phyloP scores from a whole-genome alignment of 2,888 invertebrate genomes.

The Lasius platythorax region DNA sequence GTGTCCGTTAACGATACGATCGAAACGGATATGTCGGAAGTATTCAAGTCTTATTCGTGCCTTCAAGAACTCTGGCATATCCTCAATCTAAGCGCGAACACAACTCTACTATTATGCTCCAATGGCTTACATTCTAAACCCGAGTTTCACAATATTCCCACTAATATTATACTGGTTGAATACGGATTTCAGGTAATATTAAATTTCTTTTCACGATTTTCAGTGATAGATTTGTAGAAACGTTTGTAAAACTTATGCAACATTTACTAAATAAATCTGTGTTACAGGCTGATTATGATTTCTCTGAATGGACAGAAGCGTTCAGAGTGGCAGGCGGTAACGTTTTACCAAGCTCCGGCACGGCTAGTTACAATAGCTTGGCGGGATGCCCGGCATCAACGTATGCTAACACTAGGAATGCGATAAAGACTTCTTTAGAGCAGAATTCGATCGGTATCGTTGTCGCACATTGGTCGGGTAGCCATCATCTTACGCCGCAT shows the following conservation, averaged over 20 bases:
- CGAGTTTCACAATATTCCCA: conserved; percentile 86
- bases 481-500: conserved; percentile 88
- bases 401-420: conserved; percentile 87
- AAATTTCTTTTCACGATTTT: background rate
- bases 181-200: conserved; percentile 88
- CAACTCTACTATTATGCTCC: conserved; percentile 86
- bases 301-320: conserved; percentile 86
- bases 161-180: conserved; percentile 87
- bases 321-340: conserved; percentile 86
- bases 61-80: conserved; percentile 86
- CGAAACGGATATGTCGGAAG: conserved; percentile 85
- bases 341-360: conserved; percentile 88
- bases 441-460: conserved; percentile 71
- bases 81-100: conserved; percentile 84
- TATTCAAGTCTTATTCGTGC: conserved; percentile 83
- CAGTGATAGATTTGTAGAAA: background rate
- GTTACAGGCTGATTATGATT: conserved; percentile 87
- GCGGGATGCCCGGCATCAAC: conserved; percentile 89
- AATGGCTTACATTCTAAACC: conserved; percentile 85
- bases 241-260: conserved; percentile 3
- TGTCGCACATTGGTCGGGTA: conserved; percentile 88
- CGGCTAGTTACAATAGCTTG: conserved; percentile 88
- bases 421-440: conserved; percentile 86
- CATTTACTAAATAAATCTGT: background rate
- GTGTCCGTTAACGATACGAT: conserved; percentile 83